Evolutionary conservation across 1,140 invertebrate species (phyloP).

Genomic region (Episyrphus balteatus): DNA sequence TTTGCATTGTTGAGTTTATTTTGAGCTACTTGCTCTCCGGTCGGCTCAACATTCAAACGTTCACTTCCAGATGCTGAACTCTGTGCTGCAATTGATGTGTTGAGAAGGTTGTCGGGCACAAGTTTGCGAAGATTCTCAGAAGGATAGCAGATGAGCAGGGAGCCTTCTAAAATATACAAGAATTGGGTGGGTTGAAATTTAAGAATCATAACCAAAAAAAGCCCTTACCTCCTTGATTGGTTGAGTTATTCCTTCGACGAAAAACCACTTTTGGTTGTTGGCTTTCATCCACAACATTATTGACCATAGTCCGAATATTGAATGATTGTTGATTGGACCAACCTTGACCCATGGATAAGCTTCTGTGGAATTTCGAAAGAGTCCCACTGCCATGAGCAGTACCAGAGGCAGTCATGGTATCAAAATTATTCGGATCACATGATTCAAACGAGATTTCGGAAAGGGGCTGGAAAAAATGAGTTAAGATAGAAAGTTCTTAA

Average conservation of each 20-base stretch:
- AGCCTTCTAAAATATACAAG: constrained; percentile 39
- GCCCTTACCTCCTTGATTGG: constrained; percentile 22
- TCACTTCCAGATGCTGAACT: constrained; percentile 1
- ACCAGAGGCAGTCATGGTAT: constrained; percentile 16
- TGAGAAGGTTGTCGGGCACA: constrained; percentile 40
- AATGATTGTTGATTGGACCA: constrained; percentile 17
- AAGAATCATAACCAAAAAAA: background rate
- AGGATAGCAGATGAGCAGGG: constrained; percentile 68
- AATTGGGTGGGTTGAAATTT: background rate
- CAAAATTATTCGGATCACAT: constrained; percentile 29
- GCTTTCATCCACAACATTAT: constrained; percentile 3
- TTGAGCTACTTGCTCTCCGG: constrained; percentile 3
- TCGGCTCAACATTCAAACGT: background rate
- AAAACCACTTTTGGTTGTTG: constrained; percentile 29
- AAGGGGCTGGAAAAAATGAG: constrained; percentile 14
- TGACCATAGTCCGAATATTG: background rate
- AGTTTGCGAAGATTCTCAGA: constrained; percentile 64
- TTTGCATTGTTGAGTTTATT: constrained; percentile 1
- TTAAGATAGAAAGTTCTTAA: background rate
- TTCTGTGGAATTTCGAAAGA: constrained; percentile 33
- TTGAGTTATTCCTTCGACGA: constrained; percentile 29
- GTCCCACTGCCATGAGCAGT: constrained; percentile 8
- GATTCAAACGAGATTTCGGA: constrained; percentile 35
- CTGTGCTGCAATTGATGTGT: constrained; percentile 18
- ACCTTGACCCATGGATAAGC: constrained; percentile 36